Conservation (phyloP, 1,140 invertebrate species). For the Centruroides sculpturatus region DNA sequence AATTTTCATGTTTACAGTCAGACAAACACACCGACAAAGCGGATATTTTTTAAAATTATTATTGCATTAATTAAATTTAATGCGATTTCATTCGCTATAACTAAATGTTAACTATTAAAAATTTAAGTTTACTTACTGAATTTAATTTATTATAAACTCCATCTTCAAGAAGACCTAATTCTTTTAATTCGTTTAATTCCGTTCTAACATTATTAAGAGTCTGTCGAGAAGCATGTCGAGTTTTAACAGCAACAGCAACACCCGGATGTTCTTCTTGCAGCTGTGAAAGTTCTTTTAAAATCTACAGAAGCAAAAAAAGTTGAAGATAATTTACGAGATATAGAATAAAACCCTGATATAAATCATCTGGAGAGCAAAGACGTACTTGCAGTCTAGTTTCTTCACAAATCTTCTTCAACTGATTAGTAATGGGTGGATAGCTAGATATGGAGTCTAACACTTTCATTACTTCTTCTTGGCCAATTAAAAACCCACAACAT, state of each 20-base stretch:
- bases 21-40: no score
- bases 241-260: constrained; percentile 34
- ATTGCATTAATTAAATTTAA: no score
- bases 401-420: neutral
- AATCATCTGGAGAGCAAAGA: no score
- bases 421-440: neutral
- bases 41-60: no score
- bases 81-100: no score
- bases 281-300: constrained; percentile 20
- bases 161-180: constrained; percentile 28
- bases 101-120: no score
- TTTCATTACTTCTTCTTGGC: neutral
- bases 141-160: no score
- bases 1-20: no score
- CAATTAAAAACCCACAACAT: neutral
- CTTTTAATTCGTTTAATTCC: constrained; percentile 25
- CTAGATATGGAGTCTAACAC: neutral
- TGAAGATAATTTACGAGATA: no score
- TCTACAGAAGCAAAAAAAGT: no score
- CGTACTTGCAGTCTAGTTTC: constrained; percentile 5
- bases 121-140: no score
- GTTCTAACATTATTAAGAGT: constrained; percentile 32
- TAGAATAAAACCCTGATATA: no score
- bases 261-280: constrained; percentile 31
- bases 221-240: constrained; percentile 31